Conservation (phyloP, 2,888 invertebrate species). For the Slavum lentiscoides region DNA sequence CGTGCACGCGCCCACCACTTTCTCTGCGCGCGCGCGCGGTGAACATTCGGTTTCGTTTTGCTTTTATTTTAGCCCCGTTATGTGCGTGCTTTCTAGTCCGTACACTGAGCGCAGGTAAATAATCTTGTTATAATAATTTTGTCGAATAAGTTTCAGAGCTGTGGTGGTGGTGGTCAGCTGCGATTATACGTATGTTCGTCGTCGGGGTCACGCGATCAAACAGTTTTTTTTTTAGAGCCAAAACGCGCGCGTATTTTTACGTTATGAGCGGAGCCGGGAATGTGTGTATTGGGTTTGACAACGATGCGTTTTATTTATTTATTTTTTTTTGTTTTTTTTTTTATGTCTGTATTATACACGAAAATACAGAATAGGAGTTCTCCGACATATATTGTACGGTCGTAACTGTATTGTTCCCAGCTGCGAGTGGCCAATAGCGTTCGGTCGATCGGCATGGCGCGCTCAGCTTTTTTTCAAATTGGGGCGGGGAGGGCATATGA, state of each 20-base stretch:
- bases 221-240: neutral
- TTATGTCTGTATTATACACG: too few relatives aligned
- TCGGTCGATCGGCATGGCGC: too few relatives aligned
- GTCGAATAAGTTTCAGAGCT: slow-evolving; percentile 29
- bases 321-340: too few relatives aligned
- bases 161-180: neutral
- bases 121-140: slow-evolving; percentile 17
- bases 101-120: neutral
- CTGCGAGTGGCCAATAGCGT: too few relatives aligned
- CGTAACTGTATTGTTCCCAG: too few relatives aligned
- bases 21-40: slow-evolving; percentile 2
- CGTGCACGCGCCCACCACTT: slow-evolving; percentile 43
- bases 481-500: too few relatives aligned
- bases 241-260: neutral
- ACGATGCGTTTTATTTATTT: too few relatives aligned
- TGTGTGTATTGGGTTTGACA: too few relatives aligned
- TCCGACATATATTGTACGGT: too few relatives aligned
- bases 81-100: slow-evolving; percentile 40
- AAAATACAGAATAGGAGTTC: too few relatives aligned
- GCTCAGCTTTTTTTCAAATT: too few relatives aligned
- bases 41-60: slow-evolving; percentile 45
- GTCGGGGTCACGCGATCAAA: slow-evolving; percentile 37
- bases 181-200: slow-evolving; percentile 12
- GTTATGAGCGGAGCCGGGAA: too few relatives aligned
- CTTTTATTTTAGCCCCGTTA: slow-evolving; percentile 32